Evolutionary conservation across 2,888 invertebrate species (phyloP).

Genomic region (Harpalus rufipes): DNA sequence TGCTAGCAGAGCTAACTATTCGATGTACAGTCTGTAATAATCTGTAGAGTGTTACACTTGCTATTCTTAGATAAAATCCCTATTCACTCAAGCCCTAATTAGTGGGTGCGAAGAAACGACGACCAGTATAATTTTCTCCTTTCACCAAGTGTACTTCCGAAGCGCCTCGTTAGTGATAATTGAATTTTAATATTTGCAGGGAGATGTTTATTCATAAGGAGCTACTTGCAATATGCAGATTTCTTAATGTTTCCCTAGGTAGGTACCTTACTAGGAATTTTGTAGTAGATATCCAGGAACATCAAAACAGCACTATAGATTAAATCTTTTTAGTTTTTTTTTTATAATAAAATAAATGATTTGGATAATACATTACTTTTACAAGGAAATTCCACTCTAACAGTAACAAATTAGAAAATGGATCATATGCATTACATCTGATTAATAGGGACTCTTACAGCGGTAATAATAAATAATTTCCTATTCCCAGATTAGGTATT

Average conservation of each 20-base stretch:
- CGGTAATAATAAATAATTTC: too few relatives aligned
- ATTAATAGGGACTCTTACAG: too few relatives aligned
- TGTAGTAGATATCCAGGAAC: neutral
- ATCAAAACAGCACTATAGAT: too few relatives aligned
- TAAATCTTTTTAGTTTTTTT: too few relatives aligned
- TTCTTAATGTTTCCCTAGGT: conserved; percentile 15
- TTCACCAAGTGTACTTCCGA: conserved; percentile 52
- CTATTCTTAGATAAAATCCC: conserved; percentile 57
- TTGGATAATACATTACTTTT: too few relatives aligned
- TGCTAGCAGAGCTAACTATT: conserved; percentile 24
- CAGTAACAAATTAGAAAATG: too few relatives aligned
- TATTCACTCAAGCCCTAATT: conserved; percentile 50
- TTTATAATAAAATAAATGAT: too few relatives aligned
- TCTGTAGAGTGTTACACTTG: conserved; percentile 39
- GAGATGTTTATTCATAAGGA: conserved; percentile 54
- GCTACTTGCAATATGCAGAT: conserved; percentile 43
- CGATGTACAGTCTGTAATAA: neutral
- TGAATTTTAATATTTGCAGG: conserved; percentile 52
- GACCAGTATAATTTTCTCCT: conserved; percentile 33
- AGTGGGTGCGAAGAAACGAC: conserved; percentile 32
- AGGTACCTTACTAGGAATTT: neutral
- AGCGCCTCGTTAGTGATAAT: conserved; percentile 53
- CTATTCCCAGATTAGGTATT: too few relatives aligned
- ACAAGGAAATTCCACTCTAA: too few relatives aligned
- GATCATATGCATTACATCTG: too few relatives aligned